Evolutionary conservation across 2,113 vertebrate genomes (phyloP).

Genomic region (Anguilla rostrata): DNA sequence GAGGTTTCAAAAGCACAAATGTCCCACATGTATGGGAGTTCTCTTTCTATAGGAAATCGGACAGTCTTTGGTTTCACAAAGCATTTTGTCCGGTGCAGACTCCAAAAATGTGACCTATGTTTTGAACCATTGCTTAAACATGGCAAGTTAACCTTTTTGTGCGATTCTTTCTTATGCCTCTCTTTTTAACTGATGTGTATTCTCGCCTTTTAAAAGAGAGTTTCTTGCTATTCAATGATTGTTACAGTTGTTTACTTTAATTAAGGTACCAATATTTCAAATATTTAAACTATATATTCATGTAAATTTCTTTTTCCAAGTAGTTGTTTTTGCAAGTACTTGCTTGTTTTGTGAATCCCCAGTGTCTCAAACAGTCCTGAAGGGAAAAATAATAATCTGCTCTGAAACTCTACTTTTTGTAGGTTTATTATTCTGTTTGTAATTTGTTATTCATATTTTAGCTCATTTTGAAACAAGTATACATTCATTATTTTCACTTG

Average conservation of each 20-base stretch:
- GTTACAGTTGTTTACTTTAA: background rate
- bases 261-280: conserved; percentile 3
- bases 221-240: conserved; percentile 3
- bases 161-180: background rate
- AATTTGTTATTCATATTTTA: background rate
- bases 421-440: conserved; percentile 1
- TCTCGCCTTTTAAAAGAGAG: background rate
- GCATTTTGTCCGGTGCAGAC: background rate
- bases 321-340: background rate
- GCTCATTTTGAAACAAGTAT: background rate
- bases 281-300: conserved; percentile 4
- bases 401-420: background rate
- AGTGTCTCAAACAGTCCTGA: background rate
- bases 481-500: background rate
- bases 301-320: background rate
- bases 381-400: background rate
- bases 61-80: conserved; percentile 18
- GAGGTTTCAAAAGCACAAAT: conserved; percentile 14
- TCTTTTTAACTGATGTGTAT: conserved; percentile 10
- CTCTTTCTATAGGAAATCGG: conserved; percentile 13
- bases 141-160: background rate
- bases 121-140: background rate
- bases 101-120: background rate
- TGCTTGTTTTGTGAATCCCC: background rate
- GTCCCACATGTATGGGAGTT: background rate